Conservation (phyloP, 2,113 vertebrate genomes). For the Aramus guarauna region DNA sequence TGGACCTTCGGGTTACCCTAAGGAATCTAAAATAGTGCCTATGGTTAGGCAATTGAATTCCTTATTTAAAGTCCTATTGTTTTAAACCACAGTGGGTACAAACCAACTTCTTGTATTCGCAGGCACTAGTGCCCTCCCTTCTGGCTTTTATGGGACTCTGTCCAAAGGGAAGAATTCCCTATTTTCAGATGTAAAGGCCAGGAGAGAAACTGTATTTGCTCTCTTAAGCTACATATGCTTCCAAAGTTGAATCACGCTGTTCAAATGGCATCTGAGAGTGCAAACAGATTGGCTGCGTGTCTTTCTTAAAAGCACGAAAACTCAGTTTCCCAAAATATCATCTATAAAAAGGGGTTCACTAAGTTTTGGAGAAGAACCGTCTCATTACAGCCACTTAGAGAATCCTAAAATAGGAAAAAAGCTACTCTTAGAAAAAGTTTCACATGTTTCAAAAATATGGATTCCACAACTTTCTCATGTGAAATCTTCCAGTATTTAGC, state of each 20-base stretch:
- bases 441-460: background rate
- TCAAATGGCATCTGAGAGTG: slow-evolving; percentile 20
- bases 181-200: background rate
- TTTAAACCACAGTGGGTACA: background rate
- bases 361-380: background rate
- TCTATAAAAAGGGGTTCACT: background rate
- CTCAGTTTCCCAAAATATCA: slow-evolving; percentile 9
- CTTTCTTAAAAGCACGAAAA: slow-evolving; percentile 14
- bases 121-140: background rate
- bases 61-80: background rate
- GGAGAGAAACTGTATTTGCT: background rate
- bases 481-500: background rate
- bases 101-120: background rate
- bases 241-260: background rate
- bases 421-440: background rate
- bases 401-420: background rate
- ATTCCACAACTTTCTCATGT: background rate
- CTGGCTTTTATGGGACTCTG: background rate
- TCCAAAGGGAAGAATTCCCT: background rate
- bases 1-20: background rate
- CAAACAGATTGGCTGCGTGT: slow-evolving; percentile 32
- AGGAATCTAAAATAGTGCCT: background rate
- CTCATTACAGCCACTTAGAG: background rate
- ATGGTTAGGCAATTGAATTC: background rate
- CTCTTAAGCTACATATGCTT: background rate